Evolutionary conservation across 2,113 vertebrate species (phyloP).

Genomic region (Odocoileus virginianus): DNA sequence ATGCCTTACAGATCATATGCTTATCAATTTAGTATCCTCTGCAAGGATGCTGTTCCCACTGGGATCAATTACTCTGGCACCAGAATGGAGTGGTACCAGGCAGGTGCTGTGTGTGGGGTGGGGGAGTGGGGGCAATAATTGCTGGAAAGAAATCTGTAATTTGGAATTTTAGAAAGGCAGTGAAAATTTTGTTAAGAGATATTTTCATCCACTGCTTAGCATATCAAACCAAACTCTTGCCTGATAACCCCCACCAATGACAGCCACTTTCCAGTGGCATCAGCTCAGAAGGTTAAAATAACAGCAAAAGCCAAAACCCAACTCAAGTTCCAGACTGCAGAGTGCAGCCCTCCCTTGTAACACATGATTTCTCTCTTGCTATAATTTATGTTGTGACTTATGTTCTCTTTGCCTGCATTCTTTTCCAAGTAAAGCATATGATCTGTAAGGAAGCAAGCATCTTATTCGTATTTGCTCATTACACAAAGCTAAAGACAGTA

Average conservation of each 20-base stretch:
- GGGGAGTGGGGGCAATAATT: accelerated
- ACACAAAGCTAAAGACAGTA: not conserved
- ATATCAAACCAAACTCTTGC: not conserved
- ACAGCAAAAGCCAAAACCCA: not conserved
- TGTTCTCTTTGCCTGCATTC: not conserved
- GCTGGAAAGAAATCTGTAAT: not conserved
- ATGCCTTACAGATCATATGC: too few species aligned
- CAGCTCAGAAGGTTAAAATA: not conserved
- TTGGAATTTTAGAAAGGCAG: not conserved
- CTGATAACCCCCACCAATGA: accelerated
- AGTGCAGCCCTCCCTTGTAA: too few species aligned
- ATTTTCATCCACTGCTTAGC: not conserved
- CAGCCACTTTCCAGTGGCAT: accelerated
- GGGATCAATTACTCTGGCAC: not conserved
- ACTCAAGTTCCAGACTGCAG: not conserved
- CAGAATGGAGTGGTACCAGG: too few species aligned
- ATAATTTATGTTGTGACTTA: not conserved
- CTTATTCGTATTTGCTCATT: not conserved
- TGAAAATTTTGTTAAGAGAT: not conserved
- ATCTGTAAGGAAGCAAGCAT: not conserved
- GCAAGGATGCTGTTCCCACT: not conserved
- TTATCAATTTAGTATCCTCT: not conserved
- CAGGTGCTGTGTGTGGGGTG: too few species aligned
- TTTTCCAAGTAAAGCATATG: not conserved
- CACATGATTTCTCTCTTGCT: not conserved